A percentile compares a stretch with the other conserved stretches of the same genome.
Evolutionary conservation across 2,113 vertebrate species (phyloP).

Genomic region (Petroica traversi): DNA sequence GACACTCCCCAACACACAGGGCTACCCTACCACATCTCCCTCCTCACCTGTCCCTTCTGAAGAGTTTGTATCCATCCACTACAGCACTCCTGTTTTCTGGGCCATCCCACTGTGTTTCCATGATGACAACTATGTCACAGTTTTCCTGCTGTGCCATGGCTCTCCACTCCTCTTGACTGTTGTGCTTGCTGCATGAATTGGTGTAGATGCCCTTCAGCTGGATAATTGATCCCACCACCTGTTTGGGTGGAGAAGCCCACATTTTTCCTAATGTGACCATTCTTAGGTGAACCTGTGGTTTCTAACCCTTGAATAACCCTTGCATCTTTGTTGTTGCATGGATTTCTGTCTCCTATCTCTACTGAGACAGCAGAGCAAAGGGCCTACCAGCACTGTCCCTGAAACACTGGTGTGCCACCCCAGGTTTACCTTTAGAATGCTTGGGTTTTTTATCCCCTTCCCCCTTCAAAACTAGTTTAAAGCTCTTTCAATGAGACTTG

Average conservation of each 20-base stretch:
- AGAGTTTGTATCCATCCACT: not conserved
- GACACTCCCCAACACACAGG: not conserved
- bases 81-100: not conserved
- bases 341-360: not conserved
- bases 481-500: not conserved
- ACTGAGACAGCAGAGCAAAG: not conserved
- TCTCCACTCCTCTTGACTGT: not conserved
- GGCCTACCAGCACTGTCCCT: not conserved
- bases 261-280: not conserved
- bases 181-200: accelerated
- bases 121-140: not conserved
- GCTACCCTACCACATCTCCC: accelerated
- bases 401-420: not conserved
- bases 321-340: not conserved
- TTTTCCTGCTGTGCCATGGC: not conserved
- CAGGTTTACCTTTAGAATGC: not conserved
- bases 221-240: too few species aligned
- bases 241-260: not conserved
- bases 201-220: not conserved
- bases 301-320: not conserved
- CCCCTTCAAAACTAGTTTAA: not conserved
- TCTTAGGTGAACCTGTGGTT: not conserved
- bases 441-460: not conserved
- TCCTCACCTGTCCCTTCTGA: not conserved
- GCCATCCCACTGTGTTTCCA: not conserved